phyloP scores from a whole-genome alignment of 2,797 vertebrate species.

The Pterois miles region DNA sequence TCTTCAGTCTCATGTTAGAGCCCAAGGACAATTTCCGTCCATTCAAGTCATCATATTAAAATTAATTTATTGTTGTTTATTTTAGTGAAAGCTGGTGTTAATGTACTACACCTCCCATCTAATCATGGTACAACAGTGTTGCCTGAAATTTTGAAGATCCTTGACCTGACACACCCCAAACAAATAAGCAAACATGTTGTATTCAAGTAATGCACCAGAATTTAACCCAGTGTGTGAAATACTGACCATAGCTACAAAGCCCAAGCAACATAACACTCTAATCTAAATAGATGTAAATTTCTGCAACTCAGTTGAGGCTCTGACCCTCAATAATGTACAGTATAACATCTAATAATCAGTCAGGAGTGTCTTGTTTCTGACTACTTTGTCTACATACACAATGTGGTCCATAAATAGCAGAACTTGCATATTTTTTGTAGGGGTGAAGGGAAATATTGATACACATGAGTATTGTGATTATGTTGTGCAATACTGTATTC shows the following conservation, averaged over 20 bases:
- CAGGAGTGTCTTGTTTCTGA: neutral
- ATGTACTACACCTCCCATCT: neutral
- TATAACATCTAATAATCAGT: neutral
- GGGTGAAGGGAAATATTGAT: no score
- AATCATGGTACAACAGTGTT: slow-evolving; percentile 1
- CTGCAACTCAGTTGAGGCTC: neutral
- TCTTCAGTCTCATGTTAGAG: neutral
- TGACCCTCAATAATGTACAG: neutral
- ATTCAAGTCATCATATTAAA: slow-evolving; percentile 30
- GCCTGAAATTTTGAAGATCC: neutral
- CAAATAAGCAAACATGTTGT: neutral
- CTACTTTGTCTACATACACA: neutral
- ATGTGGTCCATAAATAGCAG: neutral
- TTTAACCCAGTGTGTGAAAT: neutral
- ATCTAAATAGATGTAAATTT: neutral
- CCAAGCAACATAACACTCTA: neutral
- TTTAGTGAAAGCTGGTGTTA: slow-evolving; percentile 25
- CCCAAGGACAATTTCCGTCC: neutral
- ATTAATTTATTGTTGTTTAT: slow-evolving; percentile 36
- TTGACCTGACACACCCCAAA: neutral
- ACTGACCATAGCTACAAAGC: neutral
- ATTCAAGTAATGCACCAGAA: no score
- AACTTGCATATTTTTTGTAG: neutral
- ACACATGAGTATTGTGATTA: no score
- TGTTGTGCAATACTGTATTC: no score